Percentiles rank a stretch among this genome's conserved stretches.
These are phyloP conservation scores for Pogonocherus hispidulus DNA, from an alignment of 2,888 invertebrate species.

Conservation along the genomic window DNA sequence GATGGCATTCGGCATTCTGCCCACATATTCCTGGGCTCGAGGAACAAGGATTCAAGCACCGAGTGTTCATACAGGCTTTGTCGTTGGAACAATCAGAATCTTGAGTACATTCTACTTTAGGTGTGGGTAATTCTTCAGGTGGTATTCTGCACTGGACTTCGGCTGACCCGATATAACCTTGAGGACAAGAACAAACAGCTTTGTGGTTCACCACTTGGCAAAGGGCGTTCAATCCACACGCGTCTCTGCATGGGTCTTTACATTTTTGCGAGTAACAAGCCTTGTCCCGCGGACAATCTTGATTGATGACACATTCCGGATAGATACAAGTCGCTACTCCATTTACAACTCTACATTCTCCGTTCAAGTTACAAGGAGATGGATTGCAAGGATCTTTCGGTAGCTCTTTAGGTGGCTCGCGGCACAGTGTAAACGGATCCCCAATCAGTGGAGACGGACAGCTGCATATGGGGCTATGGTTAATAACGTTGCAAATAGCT, in stretches of 20 bases:
- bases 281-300: slow-evolving; percentile 86
- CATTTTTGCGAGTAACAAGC: slow-evolving; percentile 88
- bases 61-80: slow-evolving; percentile 84
- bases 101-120: slow-evolving; percentile 81
- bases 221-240: slow-evolving; percentile 88
- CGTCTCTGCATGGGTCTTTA: slow-evolving; percentile 84
- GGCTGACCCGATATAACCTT: slow-evolving; percentile 83
- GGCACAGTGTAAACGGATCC: slow-evolving; percentile 84
- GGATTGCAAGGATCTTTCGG: slow-evolving; percentile 83
- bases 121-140: slow-evolving; percentile 67
- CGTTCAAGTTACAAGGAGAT: slow-evolving; percentile 87
- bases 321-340: slow-evolving; percentile 82
- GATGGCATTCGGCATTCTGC: slow-evolving; percentile 82
- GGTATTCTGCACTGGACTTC: slow-evolving; percentile 79
- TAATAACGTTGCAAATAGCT: slow-evolving; percentile 83
- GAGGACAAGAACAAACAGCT: slow-evolving; percentile 86
- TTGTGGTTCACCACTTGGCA: slow-evolving; percentile 85
- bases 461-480: slow-evolving; percentile 88
- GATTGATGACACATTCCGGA: slow-evolving; percentile 90
- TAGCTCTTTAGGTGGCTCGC: slow-evolving; percentile 67
- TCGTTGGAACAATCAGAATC: slow-evolving; percentile 87
- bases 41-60: slow-evolving; percentile 82
- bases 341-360: slow-evolving; percentile 82
- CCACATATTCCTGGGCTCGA: slow-evolving; percentile 79
- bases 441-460: slow-evolving; percentile 82